Evolutionary conservation across 1,140 invertebrate species (phyloP).

Genomic region (Chlorops oryzae): DNA sequence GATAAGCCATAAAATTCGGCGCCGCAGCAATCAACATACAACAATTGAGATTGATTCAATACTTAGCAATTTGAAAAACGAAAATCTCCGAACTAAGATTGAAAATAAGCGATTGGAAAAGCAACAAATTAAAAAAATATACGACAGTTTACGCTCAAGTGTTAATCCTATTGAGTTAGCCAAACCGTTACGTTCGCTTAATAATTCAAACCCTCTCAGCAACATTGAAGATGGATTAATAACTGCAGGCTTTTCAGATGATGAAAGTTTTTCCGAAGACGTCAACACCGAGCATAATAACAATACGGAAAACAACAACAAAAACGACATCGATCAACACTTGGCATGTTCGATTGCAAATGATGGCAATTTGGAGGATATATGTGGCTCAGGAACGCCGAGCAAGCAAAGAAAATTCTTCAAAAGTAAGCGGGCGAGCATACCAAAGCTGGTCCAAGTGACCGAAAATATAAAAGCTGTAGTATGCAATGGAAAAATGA

Average conservation of each 20-base stretch:
- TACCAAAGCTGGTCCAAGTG: constrained; percentile 36
- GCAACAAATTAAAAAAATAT: constrained; percentile 34
- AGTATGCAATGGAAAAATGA: constrained; percentile 35
- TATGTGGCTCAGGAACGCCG: constrained; percentile 4
- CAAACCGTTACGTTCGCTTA: constrained; percentile 26
- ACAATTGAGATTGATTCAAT: constrained; percentile 27
- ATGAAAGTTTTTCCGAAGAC: no score
- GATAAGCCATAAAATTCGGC: no score
- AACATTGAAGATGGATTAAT: no score
- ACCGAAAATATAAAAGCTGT: constrained; percentile 37
- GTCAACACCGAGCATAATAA: constrained; percentile 33
- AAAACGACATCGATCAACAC: neutral
- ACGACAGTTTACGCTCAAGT: constrained; percentile 29
- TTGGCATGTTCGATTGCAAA: neutral
- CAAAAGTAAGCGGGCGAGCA: constrained; percentile 29
- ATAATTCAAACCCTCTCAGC: no score
- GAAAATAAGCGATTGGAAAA: constrained; percentile 31
- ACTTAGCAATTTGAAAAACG: constrained; percentile 28
- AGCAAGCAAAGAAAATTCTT: constrained; percentile 30
- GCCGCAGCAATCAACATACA: constrained; percentile 2
- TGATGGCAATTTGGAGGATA: neutral
- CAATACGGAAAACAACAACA: neutral
- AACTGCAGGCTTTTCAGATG: no score
- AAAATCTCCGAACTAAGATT: constrained; percentile 32
- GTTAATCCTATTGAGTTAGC: constrained; percentile 43